Evolutionary conservation across 2,888 invertebrate genomes (phyloP).

Genomic region (Dendrolimus houi): DNA sequence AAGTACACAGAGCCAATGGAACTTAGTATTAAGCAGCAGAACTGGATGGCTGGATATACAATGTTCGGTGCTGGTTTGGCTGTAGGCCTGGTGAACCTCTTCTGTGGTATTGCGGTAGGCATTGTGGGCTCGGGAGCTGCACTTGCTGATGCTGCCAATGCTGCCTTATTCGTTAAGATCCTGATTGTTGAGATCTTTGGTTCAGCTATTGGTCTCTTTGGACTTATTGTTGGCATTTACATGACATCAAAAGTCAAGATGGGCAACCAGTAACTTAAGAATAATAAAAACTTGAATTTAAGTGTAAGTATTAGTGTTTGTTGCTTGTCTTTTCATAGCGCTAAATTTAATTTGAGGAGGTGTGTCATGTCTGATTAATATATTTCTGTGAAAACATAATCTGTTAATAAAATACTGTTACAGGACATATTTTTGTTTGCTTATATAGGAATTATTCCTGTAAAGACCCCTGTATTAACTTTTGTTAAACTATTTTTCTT

Average conservation of each 20-base stretch:
- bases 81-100: conserved; percentile 96
- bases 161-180: conserved; percentile 97
- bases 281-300: conserved; percentile 47
- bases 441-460: not conserved
- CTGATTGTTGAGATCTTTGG: conserved; percentile 99
- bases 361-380: not conserved
- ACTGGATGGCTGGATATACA: conserved; percentile 92
- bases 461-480: no score
- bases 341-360: not conserved
- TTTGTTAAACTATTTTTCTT: no score
- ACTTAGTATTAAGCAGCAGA: conserved; percentile 71
- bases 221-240: conserved; percentile 98
- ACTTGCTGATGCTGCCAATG: conserved; percentile 97
- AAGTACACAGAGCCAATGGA: conserved; percentile 68
- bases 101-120: conserved; percentile 97
- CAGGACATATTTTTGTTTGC: not conserved
- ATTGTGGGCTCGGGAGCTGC: conserved; percentile 99
- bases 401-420: not conserved
- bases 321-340: conserved; percentile 6
- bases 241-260: conserved; percentile 90
- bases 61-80: conserved; percentile 98
- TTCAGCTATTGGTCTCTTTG: conserved; percentile 98
- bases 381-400: not conserved
- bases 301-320: conserved; percentile 52
- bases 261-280: conserved; percentile 78